Base-by-base conservation (phyloP, 2,113 vertebrate genomes). In the Podarcis cretensis region DNA sequence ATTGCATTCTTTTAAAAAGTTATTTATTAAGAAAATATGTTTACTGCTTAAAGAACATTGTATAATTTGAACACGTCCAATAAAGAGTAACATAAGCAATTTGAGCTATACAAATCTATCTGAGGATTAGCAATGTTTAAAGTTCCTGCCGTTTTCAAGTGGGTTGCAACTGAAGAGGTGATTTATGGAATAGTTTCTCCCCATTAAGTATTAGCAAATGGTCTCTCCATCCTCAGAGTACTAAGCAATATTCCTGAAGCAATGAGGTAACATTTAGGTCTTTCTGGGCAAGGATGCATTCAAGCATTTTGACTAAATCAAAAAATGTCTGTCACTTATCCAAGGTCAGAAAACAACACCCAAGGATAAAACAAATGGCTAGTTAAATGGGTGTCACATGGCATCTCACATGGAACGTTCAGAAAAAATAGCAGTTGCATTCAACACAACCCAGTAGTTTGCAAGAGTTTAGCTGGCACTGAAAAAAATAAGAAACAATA, bases 181-280 rank as follows among this genome's bases (percentile, higher is more conserved):
- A 96, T 96, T 95, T 95, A 95, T 93, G 90, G 90, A 95, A 86
- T 92, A 94, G 90, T 90, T 93, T 95, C 95, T 95, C 94, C 95
- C 59, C 95, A 95, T 95, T 94, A 95, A 96, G 92, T 95, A 96
- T 95, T 94, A 94, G 93, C 92, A 94, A 95, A 95, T 93, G 89
- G 94, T 93, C 94, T 95, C 91, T 95, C 91, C 91, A 94, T 93
- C 94, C 91, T 93, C 89, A 71, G 86, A 90, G 92, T 95, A 94
- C 90, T 92, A 92, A 93, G 90, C 92, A 96, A 92, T 95, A 92
- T 94, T 93, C 89, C 91, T 94, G 94, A 95, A 96, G 90, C 90
- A 92, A 86, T 89, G 83, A 68, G 85, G 92, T 0, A 1, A 94
- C 93, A 94, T 80, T 84, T 87, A 66, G 93, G 89, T 93, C 83